Evolutionary conservation across 2,888 invertebrate species (phyloP).

Genomic region (Drepanosiphum platanoidis): DNA sequence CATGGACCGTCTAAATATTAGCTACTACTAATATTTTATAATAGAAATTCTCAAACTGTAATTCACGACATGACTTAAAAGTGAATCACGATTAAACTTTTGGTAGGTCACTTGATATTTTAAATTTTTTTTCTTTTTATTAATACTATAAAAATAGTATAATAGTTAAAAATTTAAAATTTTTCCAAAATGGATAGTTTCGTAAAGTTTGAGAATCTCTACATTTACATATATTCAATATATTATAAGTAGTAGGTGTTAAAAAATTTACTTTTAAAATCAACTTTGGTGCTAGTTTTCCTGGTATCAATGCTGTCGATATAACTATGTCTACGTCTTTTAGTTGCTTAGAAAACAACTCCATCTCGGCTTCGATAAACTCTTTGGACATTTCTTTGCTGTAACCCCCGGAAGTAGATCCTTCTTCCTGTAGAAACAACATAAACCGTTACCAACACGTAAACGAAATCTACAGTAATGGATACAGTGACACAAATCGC

Average conservation of each 20-base stretch:
- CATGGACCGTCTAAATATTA: conserved; percentile 45
- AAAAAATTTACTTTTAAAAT: conserved; percentile 75
- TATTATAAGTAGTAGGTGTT: background rate
- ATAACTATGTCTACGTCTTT: conserved; percentile 87
- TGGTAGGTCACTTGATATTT: too few relatives aligned
- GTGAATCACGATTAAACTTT: too few relatives aligned
- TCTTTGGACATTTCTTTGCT: conserved; percentile 88
- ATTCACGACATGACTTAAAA: too few relatives aligned
- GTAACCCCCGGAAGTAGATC: conserved; percentile 79
- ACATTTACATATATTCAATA: background rate
- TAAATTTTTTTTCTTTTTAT: too few relatives aligned
- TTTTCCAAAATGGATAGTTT: too few relatives aligned
- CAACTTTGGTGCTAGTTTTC: conserved; percentile 82
- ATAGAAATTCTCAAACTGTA: too few relatives aligned
- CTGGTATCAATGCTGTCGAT: conserved; percentile 89
- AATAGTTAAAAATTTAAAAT: too few relatives aligned
- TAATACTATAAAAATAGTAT: too few relatives aligned
- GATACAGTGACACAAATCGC: background rate
- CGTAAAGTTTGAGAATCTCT: too few relatives aligned
- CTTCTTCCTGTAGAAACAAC: conserved; percentile 72
- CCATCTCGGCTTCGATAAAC: conserved; percentile 87
- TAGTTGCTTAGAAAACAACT: conserved; percentile 85
- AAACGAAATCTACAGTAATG: background rate
- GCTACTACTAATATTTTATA: conserved; percentile 1
- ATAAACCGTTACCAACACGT: background rate